Base-by-base conservation (phyloP, 2,113 vertebrate genomes). In the Istiophorus platypterus region DNA sequence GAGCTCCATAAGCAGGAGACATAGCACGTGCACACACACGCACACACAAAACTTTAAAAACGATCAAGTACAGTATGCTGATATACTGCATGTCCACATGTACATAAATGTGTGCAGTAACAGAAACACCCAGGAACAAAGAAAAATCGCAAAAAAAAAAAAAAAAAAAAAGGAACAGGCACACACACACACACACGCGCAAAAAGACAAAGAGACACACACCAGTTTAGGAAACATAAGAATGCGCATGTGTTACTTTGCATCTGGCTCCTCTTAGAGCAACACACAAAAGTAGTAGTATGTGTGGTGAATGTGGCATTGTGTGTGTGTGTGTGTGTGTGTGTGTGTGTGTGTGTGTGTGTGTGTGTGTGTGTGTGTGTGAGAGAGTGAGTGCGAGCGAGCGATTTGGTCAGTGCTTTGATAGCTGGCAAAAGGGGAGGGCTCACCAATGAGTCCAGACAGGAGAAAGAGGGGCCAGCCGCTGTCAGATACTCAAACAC, bases 241-340 rank as follows among this genome's bases (percentile, higher is more conserved):
- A 74, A 91, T 70, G 59, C 81, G 64, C 72, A 80, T 62, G 80
- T 85, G 87, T 61, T 72, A 70, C 49, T 76, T 83, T 54, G 67
- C 93, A 95, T 94, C 92, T 94, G 94, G 92, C 89, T 93, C 89
- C 91, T 92, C 83, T 94, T 94, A 94, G 45, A 76, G 49, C 62
- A 69, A 87, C 41, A 91, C 77, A 93, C 89, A 93, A 92, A 92
- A 92, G 88, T 80, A 87, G 89, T 63, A 92, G 79, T 93, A 85
- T 91, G 66, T 76, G 66, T 59, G 59, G 72, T 85, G 85, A 91
- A 88, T 88, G 80, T 84, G 63, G 57, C 51, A 70, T 76, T 82
- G 57, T 91, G 81, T 81, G 67, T 67, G 65, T 68, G 59, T 71
- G 64, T 65, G 57, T 57, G 64, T 72, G 79, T 82, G 72, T 67